A percentile compares a stretch with the other conserved stretches of the same genome.
phyloP scores from a whole-genome alignment of 2,797 vertebrate genomes.

The Falco biarmicus region DNA sequence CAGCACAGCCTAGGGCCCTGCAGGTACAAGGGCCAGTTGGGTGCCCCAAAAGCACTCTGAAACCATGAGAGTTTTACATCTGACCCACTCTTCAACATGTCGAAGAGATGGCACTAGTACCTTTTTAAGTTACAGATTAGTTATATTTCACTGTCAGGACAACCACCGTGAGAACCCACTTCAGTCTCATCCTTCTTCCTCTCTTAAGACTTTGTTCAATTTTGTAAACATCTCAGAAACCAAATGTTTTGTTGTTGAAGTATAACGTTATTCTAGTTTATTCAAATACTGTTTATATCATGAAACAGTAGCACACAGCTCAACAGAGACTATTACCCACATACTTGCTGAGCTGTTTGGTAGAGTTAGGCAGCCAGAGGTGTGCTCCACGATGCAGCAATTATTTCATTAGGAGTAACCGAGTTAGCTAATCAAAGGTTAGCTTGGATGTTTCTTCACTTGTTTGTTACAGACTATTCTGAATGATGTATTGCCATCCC shows the following conservation, averaged over 20 bases:
- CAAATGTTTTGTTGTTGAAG: background rate
- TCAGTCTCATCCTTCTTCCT: background rate
- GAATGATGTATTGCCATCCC: background rate
- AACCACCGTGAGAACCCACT: background rate
- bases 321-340: background rate
- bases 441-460: background rate
- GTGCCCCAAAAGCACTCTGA: background rate
- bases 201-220: background rate
- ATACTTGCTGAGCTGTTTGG: background rate
- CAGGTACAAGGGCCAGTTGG: background rate
- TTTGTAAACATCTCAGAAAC: background rate
- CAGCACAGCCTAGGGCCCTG: background rate
- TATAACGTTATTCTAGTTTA: background rate
- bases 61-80: background rate
- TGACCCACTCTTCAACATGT: background rate
- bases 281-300: background rate
- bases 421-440: background rate
- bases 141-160: background rate
- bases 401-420: background rate
- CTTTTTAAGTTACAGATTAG: background rate
- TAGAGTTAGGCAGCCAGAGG: background rate
- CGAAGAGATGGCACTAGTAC: background rate
- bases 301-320: background rate
- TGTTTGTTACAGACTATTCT: background rate
- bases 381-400: background rate